Conservation (phyloP, 2,797 vertebrate genomes). For the Toxotes lorentzi region DNA sequence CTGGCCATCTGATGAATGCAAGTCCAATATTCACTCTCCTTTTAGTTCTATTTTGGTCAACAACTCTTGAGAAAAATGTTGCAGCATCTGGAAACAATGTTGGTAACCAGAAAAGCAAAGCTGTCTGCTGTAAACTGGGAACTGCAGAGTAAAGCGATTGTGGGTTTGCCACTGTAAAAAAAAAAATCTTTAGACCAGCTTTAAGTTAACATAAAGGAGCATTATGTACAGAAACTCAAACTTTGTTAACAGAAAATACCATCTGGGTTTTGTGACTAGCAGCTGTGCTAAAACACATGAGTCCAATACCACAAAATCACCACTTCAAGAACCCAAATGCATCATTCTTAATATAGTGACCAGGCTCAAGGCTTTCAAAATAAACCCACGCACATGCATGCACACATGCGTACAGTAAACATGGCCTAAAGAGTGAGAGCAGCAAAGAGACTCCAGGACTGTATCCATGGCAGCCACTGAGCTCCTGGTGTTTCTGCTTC, state of each 20-base stretch:
- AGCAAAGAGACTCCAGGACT: slow-evolving; percentile 71
- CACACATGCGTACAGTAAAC: slow-evolving; percentile 67
- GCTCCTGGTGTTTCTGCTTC: slow-evolving; percentile 77
- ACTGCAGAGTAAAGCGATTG: neutral
- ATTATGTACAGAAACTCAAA: slow-evolving; percentile 6
- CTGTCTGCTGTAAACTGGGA: neutral
- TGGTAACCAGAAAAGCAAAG: neutral
- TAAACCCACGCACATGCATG: slow-evolving; percentile 58
- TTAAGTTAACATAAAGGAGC: neutral
- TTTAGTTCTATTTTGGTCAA: neutral
- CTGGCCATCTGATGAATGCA: neutral
- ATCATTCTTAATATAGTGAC: slow-evolving; percentile 33
- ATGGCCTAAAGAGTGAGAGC: slow-evolving; percentile 52
- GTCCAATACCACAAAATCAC: neutral
- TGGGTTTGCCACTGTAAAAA: neutral
- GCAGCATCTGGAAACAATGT: neutral
- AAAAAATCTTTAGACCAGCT: too few relatives aligned
- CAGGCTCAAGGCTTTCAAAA: slow-evolving; percentile 38
- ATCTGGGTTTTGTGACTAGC: slow-evolving; percentile 10
- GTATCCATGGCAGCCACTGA: slow-evolving; percentile 82
- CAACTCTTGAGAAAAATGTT: too few relatives aligned
- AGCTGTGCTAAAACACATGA: neutral
- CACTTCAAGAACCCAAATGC: slow-evolving; percentile 15
- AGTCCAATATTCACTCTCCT: neutral
- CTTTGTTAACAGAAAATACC: neutral